These are phyloP conservation scores for Melopsittacus undulatus DNA, from an alignment of 2,797 vertebrate species.

Conservation along the genomic window DNA sequence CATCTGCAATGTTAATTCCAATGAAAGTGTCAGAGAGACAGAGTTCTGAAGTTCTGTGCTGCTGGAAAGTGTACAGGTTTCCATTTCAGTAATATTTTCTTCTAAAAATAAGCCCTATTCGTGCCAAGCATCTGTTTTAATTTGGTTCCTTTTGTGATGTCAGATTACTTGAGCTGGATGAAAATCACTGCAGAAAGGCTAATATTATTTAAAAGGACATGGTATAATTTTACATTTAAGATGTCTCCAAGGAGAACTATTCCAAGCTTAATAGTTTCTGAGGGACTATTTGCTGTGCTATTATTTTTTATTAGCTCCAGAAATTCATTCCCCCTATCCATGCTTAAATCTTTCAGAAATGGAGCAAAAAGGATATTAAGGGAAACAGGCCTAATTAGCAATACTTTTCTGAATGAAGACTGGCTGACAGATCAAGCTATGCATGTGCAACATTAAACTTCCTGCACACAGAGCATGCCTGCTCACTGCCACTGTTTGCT, in stretches of 20 bases:
- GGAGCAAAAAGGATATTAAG: neutral
- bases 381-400: neutral
- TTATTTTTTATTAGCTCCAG: constrained; percentile 62
- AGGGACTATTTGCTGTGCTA: constrained; percentile 44
- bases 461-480: neutral
- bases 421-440: neutral
- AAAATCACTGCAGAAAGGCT: neutral
- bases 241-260: neutral
- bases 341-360: constrained; percentile 17
- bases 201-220: neutral
- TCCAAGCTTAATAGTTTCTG: constrained; percentile 26
- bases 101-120: constrained; percentile 62
- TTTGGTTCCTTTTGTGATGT: constrained; percentile 35
- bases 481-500: neutral
- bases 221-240: constrained; percentile 2
- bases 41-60: neutral
- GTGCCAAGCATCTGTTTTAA: constrained; percentile 58
- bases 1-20: neutral
- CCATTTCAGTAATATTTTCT: constrained; percentile 30
- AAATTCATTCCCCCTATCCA: neutral
- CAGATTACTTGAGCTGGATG: constrained; percentile 16
- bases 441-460: neutral
- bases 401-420: neutral
- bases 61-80: constrained; percentile 43
- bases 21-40: neutral